Conservation (phyloP, 2,797 vertebrate species). For the Brachyalestes nurse region DNA sequence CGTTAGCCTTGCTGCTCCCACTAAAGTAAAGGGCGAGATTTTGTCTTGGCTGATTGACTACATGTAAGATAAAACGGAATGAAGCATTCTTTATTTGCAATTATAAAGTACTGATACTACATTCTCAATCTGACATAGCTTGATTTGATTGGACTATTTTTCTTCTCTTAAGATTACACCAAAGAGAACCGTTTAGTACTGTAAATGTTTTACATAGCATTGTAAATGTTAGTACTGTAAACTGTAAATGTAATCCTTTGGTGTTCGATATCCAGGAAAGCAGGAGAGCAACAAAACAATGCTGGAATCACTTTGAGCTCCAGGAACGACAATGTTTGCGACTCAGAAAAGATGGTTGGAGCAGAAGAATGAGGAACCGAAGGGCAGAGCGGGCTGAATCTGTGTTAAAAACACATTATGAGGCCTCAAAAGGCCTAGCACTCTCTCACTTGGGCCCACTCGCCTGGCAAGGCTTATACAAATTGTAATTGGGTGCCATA, state of each 20-base stretch:
- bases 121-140: background rate
- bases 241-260: too few species aligned
- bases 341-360: conserved; percentile 12
- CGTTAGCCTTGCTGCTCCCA: too few species aligned
- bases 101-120: background rate
- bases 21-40: too few species aligned
- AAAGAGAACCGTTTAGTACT: background rate
- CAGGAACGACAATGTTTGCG: conserved; percentile 29
- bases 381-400: conserved; percentile 30
- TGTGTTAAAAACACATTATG: conserved; percentile 50
- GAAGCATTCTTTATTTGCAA: too few species aligned
- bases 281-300: background rate
- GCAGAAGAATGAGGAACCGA: conserved; percentile 29
- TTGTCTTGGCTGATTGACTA: too few species aligned
- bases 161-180: background rate
- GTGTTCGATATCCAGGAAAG: too few species aligned
- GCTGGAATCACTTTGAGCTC: conserved; percentile 3
- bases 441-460: conserved; percentile 53
- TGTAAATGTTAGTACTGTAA: background rate
- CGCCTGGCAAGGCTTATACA: conserved; percentile 54
- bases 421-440: conserved; percentile 47
- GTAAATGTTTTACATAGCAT: background rate
- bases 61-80: too few species aligned
- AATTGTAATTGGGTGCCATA: conserved; percentile 71
- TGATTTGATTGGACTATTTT: background rate